Evolutionary conservation across 2,113 vertebrate genomes (phyloP).

Genomic region (Paedocypris sp.): DNA sequence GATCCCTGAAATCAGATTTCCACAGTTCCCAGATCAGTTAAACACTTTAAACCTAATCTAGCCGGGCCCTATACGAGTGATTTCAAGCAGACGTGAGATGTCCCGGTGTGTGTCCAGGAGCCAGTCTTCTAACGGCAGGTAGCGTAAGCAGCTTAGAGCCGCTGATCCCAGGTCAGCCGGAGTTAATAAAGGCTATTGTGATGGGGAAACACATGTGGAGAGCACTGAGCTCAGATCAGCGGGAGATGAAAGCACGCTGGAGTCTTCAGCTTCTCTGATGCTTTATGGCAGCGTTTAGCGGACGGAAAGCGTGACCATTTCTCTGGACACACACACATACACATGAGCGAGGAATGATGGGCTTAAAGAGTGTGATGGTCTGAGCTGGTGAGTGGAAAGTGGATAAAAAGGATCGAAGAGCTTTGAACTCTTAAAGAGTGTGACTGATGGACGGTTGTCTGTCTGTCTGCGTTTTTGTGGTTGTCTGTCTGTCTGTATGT

Average conservation of each 20-base stretch:
- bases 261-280: constrained; percentile 16
- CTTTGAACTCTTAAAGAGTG: constrained; percentile 20
- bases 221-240: constrained; percentile 14
- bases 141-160: constrained; percentile 15
- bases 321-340: constrained; percentile 9
- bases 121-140: constrained; percentile 13
- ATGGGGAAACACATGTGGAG: not conserved
- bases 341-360: constrained; percentile 7
- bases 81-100: constrained; percentile 9
- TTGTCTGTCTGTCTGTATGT: not conserved
- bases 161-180: constrained; percentile 4
- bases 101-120: constrained; percentile 4
- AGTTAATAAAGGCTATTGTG: constrained; percentile 20
- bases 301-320: constrained; percentile 21
- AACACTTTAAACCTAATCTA: constrained; percentile 1
- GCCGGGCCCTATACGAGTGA: constrained; percentile 2
- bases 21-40: constrained; percentile 5
- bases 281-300: constrained; percentile 21
- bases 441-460: constrained; percentile 10
- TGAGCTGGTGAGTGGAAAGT: constrained; percentile 20
- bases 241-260: constrained; percentile 13
- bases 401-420: constrained; percentile 22
- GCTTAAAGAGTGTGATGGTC: constrained; percentile 6
- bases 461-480: not conserved
- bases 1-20: constrained; percentile 7